These are phyloP conservation scores for Enteromius mattozi DNA, from an alignment of 2,797 vertebrate genomes.

Conservation along the genomic window DNA sequence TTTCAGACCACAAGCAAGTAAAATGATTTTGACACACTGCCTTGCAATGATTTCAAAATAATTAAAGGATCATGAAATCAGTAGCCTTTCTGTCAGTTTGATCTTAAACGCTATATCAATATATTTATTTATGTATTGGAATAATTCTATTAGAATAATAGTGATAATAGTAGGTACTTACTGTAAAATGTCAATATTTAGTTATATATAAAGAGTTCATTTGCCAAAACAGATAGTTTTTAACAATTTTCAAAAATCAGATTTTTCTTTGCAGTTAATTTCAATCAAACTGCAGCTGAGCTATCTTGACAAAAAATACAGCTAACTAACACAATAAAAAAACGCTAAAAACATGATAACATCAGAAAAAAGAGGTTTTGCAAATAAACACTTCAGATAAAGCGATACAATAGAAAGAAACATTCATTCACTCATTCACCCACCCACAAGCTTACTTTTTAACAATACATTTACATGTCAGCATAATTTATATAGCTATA, in stretches of 20 bases:
- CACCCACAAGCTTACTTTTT: background rate
- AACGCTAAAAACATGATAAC: too few species aligned
- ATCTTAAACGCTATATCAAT: background rate
- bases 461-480: background rate
- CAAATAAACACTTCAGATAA: background rate
- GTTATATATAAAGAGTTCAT: too few species aligned
- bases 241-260: too few species aligned
- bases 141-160: background rate
- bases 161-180: background rate
- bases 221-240: too few species aligned
- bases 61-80: background rate
- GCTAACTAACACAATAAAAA: too few species aligned
- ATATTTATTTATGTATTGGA: too few species aligned
- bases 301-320: too few species aligned
- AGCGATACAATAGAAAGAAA: background rate
- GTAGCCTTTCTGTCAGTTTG: background rate
- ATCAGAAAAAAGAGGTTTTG: too few species aligned
- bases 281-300: too few species aligned
- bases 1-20: conserved; percentile 5
- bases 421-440: background rate
- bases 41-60: background rate
- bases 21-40: background rate
- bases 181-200: background rate
- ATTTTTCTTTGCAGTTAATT: too few species aligned
- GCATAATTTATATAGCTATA: background rate